Evolutionary conservation across 2,797 vertebrate species (phyloP), one percentile per base, ranked within the genome.

Genomic region (Peromyscus nudipes): DNA sequence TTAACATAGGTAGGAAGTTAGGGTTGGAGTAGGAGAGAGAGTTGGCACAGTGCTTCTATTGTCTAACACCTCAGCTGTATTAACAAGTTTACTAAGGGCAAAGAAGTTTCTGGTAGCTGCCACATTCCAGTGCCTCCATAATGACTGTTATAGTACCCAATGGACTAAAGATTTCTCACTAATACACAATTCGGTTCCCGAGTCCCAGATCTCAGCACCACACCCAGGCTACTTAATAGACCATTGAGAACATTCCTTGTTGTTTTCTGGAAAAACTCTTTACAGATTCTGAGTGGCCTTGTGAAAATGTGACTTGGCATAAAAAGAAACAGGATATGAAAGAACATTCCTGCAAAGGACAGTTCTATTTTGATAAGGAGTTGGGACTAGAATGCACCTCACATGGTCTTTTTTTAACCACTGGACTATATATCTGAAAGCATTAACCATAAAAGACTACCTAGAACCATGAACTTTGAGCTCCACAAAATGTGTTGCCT

Each of bases 401-500:
- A 89, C 52, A 52, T 6, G 31, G 19, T 85, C 76, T 89, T 86
- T 96, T 96, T 71, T 55, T 69, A 91, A 96, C 46, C 57, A 69
- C 43, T 79, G 10, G 62, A 79, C 76, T 69, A 85, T 37, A 83
- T 13, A 49, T 81, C 87, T 91, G 29, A 96, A 97, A 94, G 73
- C n/a, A 89, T 57, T 84, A 86, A 67, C 69, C 85, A 96, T 85
- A 84, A 69, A 60, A 65, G 57, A 1, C 31, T 96, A 62, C 84
- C 84, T 92, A 52, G 0, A 13, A 97, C 92, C 80, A 87, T 75
- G 85, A 95, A 77, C 92, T 95, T 73, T 67, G 91, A 84, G 93
- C 49, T 94, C 67, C 57, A 93, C 1, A n/a, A 95, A 96, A 96
- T 88, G 49, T 97, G 94, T 96, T 96, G 89, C 71, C 96, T 96